Percentiles rank a stretch among this genome's conserved stretches.
Conservation (phyloP, 2,797 vertebrate genomes). For the Sternarchorhynchus goeldii region DNA sequence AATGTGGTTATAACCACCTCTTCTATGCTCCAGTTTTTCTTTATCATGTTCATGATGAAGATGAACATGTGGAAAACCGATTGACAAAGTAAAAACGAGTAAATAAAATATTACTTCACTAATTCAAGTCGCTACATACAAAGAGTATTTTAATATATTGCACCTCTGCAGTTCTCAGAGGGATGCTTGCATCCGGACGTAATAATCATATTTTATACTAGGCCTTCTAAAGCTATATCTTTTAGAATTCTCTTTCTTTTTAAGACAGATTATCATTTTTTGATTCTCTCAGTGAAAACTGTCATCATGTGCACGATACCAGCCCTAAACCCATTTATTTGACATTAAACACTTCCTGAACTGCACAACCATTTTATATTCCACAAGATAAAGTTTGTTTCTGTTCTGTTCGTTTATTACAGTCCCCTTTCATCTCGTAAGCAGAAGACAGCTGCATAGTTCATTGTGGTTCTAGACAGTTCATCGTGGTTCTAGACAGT, state of each 20-base stretch:
- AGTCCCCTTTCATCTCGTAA: constrained; percentile 46
- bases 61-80: neutral
- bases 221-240: constrained; percentile 73
- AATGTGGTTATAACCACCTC: too few relatives aligned
- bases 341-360: constrained; percentile 67
- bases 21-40: neutral
- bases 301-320: constrained; percentile 71
- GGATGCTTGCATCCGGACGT: neutral
- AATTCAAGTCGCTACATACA: neutral
- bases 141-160: neutral
- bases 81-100: too few relatives aligned
- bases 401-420: constrained; percentile 61
- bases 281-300: constrained; percentile 54
- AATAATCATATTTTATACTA: constrained; percentile 59
- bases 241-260: constrained; percentile 57
- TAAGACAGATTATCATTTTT: constrained; percentile 55
- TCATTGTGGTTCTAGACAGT: constrained; percentile 68
- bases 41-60: neutral
- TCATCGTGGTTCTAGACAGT: constrained; percentile 67
- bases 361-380: constrained; percentile 63
- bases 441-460: constrained; percentile 43
- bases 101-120: neutral
- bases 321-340: constrained; percentile 68
- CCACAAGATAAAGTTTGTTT: constrained; percentile 65
- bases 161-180: neutral